phyloP scores from a whole-genome alignment of 2,888 invertebrate genomes.

The Anodontia alba region DNA sequence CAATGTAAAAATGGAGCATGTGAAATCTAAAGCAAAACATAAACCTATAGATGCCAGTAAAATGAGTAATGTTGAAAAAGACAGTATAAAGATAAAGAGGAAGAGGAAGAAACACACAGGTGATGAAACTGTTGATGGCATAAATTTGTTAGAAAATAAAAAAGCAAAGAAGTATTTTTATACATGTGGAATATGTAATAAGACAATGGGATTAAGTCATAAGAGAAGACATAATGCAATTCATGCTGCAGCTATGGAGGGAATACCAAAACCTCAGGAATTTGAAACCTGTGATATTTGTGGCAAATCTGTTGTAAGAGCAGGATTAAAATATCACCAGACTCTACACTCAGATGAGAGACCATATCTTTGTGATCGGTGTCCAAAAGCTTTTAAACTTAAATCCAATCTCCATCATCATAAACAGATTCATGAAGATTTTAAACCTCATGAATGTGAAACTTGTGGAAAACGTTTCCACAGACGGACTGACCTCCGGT shows the following conservation, averaged over 20 bases:
- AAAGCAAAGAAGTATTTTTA: background rate
- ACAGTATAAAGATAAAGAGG: background rate
- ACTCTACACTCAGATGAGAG: background rate
- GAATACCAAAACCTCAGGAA: background rate
- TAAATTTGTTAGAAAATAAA: background rate
- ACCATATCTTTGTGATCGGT: background rate
- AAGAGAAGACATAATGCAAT: background rate
- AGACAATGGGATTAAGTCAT: slow-evolving; percentile 6
- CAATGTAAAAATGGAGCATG: background rate
- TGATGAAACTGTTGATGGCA: background rate
- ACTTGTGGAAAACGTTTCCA: slow-evolving; percentile 1
- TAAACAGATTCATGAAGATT: slow-evolving; percentile 3
- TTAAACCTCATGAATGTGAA: background rate
- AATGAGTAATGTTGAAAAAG: no score
- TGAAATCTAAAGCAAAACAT: background rate
- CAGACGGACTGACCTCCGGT: background rate
- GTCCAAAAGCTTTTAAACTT: slow-evolving; percentile 1
- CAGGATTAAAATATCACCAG: background rate
- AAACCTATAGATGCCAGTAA: background rate
- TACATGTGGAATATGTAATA: background rate
- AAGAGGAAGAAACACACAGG: background rate
- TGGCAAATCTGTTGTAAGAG: background rate
- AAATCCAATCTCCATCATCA: slow-evolving; percentile 10
- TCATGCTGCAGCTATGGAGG: background rate
- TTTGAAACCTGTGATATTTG: slow-evolving; percentile 13